A percentile compares a stretch with the other conserved stretches of the same genome.
phyloP scores from a whole-genome alignment of 1,140 invertebrate genomes.

The Bilobella aurantiaca region DNA sequence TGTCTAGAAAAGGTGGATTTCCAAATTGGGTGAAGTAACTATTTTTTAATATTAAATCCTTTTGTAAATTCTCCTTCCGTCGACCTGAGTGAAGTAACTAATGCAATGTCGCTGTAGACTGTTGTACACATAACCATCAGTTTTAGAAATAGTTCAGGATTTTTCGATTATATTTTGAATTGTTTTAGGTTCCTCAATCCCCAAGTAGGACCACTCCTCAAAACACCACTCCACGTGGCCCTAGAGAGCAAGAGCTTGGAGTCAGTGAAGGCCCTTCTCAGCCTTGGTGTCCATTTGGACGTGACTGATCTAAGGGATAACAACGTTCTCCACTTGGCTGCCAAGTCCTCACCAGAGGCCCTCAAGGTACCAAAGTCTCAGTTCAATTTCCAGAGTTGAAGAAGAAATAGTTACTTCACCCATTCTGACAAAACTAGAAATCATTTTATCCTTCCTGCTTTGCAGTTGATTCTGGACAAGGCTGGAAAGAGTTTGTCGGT shows the following conservation, averaged over 20 bases:
- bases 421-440: too few species aligned
- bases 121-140: neutral
- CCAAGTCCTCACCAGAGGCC: neutral
- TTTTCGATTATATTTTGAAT: too few species aligned
- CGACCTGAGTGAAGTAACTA: too few species aligned
- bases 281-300: slow-evolving; percentile 10
- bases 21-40: neutral
- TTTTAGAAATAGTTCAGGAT: too few species aligned
- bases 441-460: neutral
- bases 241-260: slow-evolving; percentile 1
- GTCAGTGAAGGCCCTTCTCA: slow-evolving; percentile 1
- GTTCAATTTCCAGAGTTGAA: neutral
- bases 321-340: slow-evolving; percentile 21
- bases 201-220: slow-evolving; percentile 12
- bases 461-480: slow-evolving; percentile 4
- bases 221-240: slow-evolving; percentile 28
- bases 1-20: neutral
- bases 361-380: slow-evolving; percentile 2
- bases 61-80: too few species aligned
- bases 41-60: too few species aligned
- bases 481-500: neutral
- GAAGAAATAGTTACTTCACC: too few species aligned
- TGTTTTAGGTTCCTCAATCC: slow-evolving; percentile 5
- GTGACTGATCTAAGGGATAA: slow-evolving; percentile 15
- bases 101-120: neutral